Evolutionary conservation across 2,888 invertebrate species (phyloP), one percentile per base, ranked within the genome.

Genomic region (Brenthis ino): DNA sequence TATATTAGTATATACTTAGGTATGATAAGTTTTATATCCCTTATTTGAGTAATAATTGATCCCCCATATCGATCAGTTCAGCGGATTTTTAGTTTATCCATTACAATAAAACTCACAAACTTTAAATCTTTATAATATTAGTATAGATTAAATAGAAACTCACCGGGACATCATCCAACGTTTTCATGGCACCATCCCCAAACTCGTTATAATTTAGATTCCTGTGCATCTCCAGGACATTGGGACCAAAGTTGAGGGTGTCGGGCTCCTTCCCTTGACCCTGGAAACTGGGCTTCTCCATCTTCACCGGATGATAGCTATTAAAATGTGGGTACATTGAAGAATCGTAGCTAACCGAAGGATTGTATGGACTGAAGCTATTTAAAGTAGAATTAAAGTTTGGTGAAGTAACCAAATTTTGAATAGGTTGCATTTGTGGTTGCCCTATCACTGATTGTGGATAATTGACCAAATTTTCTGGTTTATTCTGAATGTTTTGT

Each of bases 261-360:
- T 86, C 82, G 43, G 84, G 82, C 1, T 86, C 85, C 65, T 86
- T 88, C 64, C 72, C 77, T 43, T 67, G 61, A 1, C 77, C 79
- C 67, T 80, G 82, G 69, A 80, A 85, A n/a, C 70, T 71, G 0
- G 82, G 82, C 68, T 88, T 88, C 6, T 85, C 85, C 61, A 80
- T 69, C 76, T 84, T 84, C 82, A 85, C 77, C 63, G 80, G 84
- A 67, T 83, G 86, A 75, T 85, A 91, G 1, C 86, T 89, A 67
- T 79, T 85, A 71, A 91, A 92, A 75, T 90, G 90, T 0, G 91
- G 91, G 76, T 91, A 92, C 91, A 91, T 89, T 0, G 86, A 78
- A 0, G 91, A 83, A 72, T 92, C 92, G 72, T 91, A 92, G 6
- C 83, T 81, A 0, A 87, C 85, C 0, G 85, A 56, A 0, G 86